phyloP scores from a whole-genome alignment of 1,140 invertebrate genomes.

The Nephotettix cincticeps region DNA sequence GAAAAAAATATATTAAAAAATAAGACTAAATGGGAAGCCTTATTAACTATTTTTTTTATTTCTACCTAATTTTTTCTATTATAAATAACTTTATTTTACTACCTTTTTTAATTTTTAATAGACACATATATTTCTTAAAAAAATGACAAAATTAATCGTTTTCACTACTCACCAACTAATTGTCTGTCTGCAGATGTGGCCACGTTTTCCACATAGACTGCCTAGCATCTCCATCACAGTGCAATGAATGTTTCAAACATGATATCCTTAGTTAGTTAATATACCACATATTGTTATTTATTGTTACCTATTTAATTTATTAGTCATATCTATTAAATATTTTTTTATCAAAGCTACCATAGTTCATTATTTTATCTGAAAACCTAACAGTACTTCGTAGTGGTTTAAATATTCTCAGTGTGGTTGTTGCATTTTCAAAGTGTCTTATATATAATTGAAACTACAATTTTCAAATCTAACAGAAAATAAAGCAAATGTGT shows the following conservation, averaged over 20 bases:
- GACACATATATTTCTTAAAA: neutral
- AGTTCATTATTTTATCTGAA: too few species aligned
- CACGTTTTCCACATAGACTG: conserved; percentile 42
- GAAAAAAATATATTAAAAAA: neutral
- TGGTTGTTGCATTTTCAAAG: too few species aligned
- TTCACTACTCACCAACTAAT: too few species aligned
- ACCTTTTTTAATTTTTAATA: conserved; percentile 2
- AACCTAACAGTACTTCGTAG: too few species aligned
- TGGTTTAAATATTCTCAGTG: too few species aligned
- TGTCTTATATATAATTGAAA: too few species aligned
- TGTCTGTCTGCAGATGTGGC: conserved; percentile 38
- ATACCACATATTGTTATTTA: neutral
- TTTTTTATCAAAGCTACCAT: conserved; percentile 8
- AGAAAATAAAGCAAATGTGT: too few species aligned
- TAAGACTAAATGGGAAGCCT: neutral
- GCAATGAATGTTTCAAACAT: conserved; percentile 32
- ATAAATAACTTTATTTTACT: too few species aligned
- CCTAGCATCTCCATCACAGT: conserved; percentile 28
- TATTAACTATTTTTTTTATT: neutral
- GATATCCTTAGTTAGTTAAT: conserved; percentile 20
- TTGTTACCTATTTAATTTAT: neutral
- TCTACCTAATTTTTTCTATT: neutral
- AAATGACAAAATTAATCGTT: too few species aligned
- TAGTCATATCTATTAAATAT: neutral
- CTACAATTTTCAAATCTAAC: too few species aligned